Conservation (phyloP, 37 sponge, comb jelly and placozoan genomes). For the Ianthella basta region DNA sequence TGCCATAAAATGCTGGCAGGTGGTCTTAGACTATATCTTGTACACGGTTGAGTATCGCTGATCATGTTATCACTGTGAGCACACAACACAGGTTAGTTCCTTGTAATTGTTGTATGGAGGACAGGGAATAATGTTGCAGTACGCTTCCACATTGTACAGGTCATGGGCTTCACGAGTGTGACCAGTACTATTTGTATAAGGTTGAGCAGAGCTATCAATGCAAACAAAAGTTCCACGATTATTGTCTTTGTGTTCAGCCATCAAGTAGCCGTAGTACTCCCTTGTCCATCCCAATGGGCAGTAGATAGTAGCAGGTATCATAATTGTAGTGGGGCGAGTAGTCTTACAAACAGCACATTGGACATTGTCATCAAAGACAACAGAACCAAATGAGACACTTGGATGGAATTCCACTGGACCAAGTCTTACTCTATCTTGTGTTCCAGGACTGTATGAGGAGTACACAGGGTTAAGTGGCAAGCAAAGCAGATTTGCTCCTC, state of each 20-base stretch:
- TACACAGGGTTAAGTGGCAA: not conserved
- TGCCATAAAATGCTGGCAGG: too few species aligned
- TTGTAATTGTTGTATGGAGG: not conserved
- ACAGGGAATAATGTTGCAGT: not conserved
- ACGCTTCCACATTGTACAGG: not conserved
- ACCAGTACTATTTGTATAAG: not conserved
- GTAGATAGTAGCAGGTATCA: slow-evolving; percentile 11
- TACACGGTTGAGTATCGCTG: not conserved
- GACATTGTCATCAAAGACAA: not conserved
- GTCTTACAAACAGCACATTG: not conserved
- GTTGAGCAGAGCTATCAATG: not conserved
- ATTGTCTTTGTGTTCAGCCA: not conserved
- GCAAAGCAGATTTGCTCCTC: slow-evolving; percentile 18
- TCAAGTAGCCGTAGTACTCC: slow-evolving; percentile 25
- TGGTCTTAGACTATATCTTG: too few species aligned
- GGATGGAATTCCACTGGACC: slow-evolving; percentile 12
- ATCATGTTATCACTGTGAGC: not conserved
- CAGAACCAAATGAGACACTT: not conserved
- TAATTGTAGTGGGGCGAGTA: slow-evolving; percentile 10
- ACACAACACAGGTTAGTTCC: slow-evolving; percentile 12
- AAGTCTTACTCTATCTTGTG: not conserved
- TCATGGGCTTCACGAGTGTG: not conserved
- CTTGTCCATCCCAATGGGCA: slow-evolving; percentile 1
- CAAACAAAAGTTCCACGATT: not conserved
- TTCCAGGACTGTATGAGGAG: not conserved